phyloP scores from a whole-genome alignment of 2,888 invertebrate species.

The Atethmia centrago region DNA sequence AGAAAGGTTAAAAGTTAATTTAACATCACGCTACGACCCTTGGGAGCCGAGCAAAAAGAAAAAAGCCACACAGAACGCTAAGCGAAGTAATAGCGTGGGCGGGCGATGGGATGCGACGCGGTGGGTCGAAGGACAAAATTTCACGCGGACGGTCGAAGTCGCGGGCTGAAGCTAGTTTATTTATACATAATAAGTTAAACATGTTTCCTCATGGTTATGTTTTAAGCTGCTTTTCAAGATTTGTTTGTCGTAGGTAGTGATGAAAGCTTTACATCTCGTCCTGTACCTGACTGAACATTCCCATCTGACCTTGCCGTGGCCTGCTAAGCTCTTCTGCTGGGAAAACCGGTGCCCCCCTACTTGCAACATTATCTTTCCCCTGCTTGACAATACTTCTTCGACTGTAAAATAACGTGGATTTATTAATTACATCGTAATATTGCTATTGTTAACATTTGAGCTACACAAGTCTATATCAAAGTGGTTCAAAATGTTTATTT shows the following conservation, averaged over 20 bases:
- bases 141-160: no score
- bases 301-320: slow-evolving; percentile 39
- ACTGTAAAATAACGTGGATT: slow-evolving; percentile 37
- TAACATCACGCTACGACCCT: no score
- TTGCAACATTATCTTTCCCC: slow-evolving; percentile 53
- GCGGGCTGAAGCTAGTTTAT: no score
- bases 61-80: no score
- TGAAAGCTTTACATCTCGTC: slow-evolving; percentile 47
- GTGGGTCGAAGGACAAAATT: no score
- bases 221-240: slow-evolving; percentile 37
- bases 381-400: slow-evolving; percentile 22
- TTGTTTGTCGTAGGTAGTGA: slow-evolving; percentile 15
- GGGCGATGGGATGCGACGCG: no score
- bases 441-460: neutral
- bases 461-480: neutral
- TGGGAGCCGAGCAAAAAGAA: no score
- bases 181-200: no score
- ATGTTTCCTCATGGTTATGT: slow-evolving; percentile 40
- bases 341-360: slow-evolving; percentile 40
- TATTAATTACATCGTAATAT: neutral
- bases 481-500: no score
- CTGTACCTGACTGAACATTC: slow-evolving; percentile 44
- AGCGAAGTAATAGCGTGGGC: no score
- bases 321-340: slow-evolving; percentile 18
- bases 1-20: no score